Evolutionary conservation across 2,888 invertebrate species (phyloP), one percentile per base, ranked within the genome.

Genomic region (Volucella inflata): DNA sequence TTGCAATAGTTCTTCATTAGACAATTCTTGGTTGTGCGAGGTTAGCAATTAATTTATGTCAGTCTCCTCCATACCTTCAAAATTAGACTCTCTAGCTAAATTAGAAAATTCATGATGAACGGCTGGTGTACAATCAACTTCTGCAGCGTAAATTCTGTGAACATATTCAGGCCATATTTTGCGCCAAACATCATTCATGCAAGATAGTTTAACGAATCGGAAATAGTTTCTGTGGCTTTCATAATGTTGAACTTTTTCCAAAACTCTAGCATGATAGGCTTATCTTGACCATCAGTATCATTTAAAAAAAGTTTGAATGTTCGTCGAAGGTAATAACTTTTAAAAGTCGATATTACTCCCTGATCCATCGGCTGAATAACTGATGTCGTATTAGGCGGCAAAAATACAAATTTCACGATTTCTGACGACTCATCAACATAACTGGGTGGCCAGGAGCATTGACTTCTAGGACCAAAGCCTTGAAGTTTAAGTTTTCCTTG

Each of bases 221-320:
- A 42, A 42, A 42, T 42, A 42, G 42, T 80, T 77, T 77, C 72
- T 57, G 77, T 81, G 57, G n/a, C n/a, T n/a, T n/a, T n/a, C n/a
- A n/a, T n/a, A n/a, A n/a, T n/a, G n/a, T n/a, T n/a, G n/a, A n/a
- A n/a, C n/a, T n/a, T n/a, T n/a, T n/a, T n/a, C n/a, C n/a, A n/a
- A n/a, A n/a, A n/a, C n/a, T n/a, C n/a, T n/a, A n/a, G 42, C 8
- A 42, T 42, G 42, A 10, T 42, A 10, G 42, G 42, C 42, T 42
- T 42, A n/a, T n/a, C n/a, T n/a, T n/a, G n/a, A n/a, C 42, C 42
- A 42, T 42, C 42, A 42, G 42, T 42, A 8, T 42, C 42, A 42
- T 42, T 42, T 42, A 42, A 42, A 42, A 10, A 42, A 42, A 42
- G 42, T 42, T 42, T 42, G 10, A 42, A 42, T 42, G 42, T 42